Percentiles rank a stretch among this genome's conserved stretches.
These are phyloP conservation scores for Trachelus tabidus DNA, from an alignment of 2,888 invertebrate species.

Conservation along the genomic window DNA sequence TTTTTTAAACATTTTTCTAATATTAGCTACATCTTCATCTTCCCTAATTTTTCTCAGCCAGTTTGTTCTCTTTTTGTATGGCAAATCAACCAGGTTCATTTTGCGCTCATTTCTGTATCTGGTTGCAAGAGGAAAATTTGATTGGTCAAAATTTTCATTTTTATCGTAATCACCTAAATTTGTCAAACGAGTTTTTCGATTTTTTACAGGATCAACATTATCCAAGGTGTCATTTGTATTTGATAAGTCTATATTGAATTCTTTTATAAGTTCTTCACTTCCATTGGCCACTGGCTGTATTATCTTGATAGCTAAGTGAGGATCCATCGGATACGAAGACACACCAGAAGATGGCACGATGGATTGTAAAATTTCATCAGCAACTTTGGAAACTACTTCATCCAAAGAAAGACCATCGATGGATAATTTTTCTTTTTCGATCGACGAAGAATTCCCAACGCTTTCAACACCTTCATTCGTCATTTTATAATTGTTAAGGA, in stretches of 20 bases:
- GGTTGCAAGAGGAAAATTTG: not conserved
- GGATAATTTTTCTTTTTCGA: not conserved
- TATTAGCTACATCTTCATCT: not conserved
- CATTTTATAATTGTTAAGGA: not conserved
- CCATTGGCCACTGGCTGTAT: constrained; percentile 28
- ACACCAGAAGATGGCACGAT: constrained; percentile 6
- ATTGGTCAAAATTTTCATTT: not conserved
- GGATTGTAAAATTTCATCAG: constrained; percentile 33
- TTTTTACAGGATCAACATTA: not conserved
- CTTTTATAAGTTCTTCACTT: constrained; percentile 29
- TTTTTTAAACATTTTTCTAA: not conserved
- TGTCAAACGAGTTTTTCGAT: not conserved
- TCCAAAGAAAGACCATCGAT: constrained; percentile 28
- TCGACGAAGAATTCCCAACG: not conserved
- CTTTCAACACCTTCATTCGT: not conserved
- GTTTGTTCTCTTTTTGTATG: constrained; percentile 29
- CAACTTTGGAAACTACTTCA: constrained; percentile 30
- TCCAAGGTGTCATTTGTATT: not conserved
- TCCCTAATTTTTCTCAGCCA: constrained; percentile 29
- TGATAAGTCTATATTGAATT: constrained; percentile 29
- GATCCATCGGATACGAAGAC: constrained; percentile 17
- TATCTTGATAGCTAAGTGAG: constrained; percentile 31
- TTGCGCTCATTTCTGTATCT: constrained; percentile 20
- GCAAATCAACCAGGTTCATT: constrained; percentile 33
- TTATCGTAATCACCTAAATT: not conserved